Evolutionary conservation across 1,140 invertebrate species (phyloP).

Genomic region (Euura saliciscinereae): DNA sequence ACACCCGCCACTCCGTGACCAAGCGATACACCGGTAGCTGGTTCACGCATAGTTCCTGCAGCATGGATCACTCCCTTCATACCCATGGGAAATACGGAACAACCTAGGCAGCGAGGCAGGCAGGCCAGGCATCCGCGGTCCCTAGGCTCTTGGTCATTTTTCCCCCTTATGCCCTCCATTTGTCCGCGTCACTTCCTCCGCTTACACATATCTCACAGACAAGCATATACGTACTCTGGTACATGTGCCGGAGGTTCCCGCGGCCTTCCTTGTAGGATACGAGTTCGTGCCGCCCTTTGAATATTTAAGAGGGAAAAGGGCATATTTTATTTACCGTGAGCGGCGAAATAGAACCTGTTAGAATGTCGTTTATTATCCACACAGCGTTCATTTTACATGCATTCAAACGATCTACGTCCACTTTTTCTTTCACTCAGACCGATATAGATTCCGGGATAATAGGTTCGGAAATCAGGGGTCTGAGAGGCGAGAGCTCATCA

Average conservation of each 20-base stretch:
- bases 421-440: background rate
- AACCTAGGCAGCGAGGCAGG: background rate
- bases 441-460: background rate
- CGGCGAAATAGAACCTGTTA: conserved; percentile 16
- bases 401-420: background rate
- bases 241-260: background rate
- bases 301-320: conserved; percentile 45
- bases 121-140: conserved; percentile 30
- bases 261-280: background rate
- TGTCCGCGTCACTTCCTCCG: conserved; percentile 47
- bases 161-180: conserved; percentile 55
- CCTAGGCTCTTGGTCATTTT: conserved; percentile 50
- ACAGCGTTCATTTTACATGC: background rate
- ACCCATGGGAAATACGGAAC: conserved; percentile 47
- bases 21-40: background rate
- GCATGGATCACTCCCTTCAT: background rate
- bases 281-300: conserved; percentile 33
- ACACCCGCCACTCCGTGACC: too few species aligned
- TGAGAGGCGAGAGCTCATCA: too few species aligned
- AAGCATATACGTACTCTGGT: conserved; percentile 11
- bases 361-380: conserved; percentile 13
- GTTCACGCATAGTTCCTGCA: background rate
- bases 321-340: conserved; percentile 46
- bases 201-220: conserved; percentile 20
- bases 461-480: too few species aligned